A percentile compares a stretch with the other conserved stretches of the same genome.
phyloP scores from a whole-genome alignment of 2,888 invertebrate species.

The Metacarcinus magister region DNA sequence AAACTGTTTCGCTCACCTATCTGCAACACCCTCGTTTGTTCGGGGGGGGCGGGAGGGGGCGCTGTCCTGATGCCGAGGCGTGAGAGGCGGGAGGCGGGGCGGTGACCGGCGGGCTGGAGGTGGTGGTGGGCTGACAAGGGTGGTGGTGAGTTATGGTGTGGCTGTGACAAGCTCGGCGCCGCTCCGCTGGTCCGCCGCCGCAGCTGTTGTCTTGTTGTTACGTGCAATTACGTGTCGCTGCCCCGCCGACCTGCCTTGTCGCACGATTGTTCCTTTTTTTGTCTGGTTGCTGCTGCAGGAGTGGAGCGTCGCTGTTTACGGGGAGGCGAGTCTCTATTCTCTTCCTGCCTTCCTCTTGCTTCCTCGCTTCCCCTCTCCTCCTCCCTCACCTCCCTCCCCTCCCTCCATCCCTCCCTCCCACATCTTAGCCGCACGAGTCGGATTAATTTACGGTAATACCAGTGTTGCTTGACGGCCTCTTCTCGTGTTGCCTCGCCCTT shows the following conservation, averaged over 20 bases:
- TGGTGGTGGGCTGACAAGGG: not conserved
- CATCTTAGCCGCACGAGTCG: not conserved
- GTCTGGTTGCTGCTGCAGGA: not conserved
- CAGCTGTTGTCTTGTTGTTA: conserved; percentile 35
- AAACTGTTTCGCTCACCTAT: not conserved
- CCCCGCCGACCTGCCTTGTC: not conserved
- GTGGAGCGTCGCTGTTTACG: not conserved
- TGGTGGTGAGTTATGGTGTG: not conserved
- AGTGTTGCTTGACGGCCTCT: not conserved
- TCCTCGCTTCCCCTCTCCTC: not conserved
- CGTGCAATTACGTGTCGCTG: not conserved
- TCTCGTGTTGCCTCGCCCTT: conserved; percentile 17
- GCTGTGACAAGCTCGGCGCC: conserved; percentile 21
- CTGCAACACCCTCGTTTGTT: conserved; percentile 32
- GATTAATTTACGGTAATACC: conserved; percentile 21
- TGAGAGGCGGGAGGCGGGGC: not conserved
- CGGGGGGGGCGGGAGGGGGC: not conserved
- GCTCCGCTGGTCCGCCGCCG: not conserved
- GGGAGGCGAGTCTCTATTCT: not conserved
- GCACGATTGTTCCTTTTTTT: not conserved
- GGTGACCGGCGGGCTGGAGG: not conserved
- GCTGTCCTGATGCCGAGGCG: conserved; percentile 28
- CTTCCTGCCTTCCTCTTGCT: not conserved
- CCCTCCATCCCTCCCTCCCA: not conserved
- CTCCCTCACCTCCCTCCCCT: conserved; percentile 13